These are phyloP conservation scores for Etheostoma cragini DNA, from an alignment of 2,113 vertebrate species.

Conservation along the genomic window DNA sequence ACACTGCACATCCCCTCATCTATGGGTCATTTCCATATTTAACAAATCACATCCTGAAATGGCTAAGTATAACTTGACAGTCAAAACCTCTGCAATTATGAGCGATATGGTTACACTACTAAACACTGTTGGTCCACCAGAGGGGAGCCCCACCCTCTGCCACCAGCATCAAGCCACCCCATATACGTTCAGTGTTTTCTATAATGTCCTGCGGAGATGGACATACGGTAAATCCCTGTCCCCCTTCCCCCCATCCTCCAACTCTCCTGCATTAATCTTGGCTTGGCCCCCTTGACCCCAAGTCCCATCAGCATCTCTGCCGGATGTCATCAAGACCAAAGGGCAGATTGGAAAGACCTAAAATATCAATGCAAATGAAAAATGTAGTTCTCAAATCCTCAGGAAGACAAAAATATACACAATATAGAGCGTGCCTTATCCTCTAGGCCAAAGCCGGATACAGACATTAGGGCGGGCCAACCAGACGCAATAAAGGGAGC, in stretches of 20 bases:
- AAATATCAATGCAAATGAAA: not conserved
- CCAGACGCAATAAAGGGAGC: no score
- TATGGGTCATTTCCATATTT: not conserved
- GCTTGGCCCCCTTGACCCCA: conserved; percentile 39
- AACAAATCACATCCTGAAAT: not conserved
- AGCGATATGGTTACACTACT: not conserved
- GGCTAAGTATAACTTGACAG: not conserved
- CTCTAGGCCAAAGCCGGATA: not conserved
- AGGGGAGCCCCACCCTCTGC: conserved; percentile 7
- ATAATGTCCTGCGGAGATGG: conserved; percentile 28
- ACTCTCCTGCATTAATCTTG: conserved; percentile 40
- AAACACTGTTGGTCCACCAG: not conserved
- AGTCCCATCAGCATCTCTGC: conserved; percentile 1
- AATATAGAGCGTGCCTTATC: not conserved
- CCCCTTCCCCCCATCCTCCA: not conserved
- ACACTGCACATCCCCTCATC: no score
- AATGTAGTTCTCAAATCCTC: not conserved
- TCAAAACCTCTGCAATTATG: not conserved
- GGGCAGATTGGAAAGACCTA: not conserved
- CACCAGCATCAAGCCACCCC: conserved; percentile 19
- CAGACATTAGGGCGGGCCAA: conserved; percentile 21
- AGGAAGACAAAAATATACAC: conserved; percentile 8
- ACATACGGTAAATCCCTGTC: conserved; percentile 26
- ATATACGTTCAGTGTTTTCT: conserved; percentile 11
- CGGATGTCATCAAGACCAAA: conserved; percentile 6